Evolutionary conservation across 2,797 vertebrate genomes (phyloP).

Genomic region (Capromys pilorides): DNA sequence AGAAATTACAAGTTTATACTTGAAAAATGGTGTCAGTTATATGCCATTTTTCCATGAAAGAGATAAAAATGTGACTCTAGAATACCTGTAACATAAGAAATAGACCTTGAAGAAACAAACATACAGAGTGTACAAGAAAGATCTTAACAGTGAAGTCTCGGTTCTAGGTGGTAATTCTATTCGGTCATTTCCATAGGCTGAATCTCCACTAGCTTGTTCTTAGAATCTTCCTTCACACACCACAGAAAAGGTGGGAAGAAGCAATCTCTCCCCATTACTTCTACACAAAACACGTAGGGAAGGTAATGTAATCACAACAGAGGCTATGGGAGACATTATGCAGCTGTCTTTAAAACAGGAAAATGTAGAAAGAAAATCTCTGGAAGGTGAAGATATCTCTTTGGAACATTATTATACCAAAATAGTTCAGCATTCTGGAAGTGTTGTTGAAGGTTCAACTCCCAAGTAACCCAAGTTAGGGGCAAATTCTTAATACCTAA

Average conservation of each 20-base stretch:
- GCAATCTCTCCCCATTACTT: background rate
- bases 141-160: background rate
- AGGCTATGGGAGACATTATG: background rate
- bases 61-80: background rate
- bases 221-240: background rate
- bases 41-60: background rate
- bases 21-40: background rate
- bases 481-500: background rate
- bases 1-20: background rate
- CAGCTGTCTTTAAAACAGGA: background rate
- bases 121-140: background rate
- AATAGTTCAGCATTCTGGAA: background rate
- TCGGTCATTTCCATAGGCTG: background rate
- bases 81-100: background rate
- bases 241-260: background rate
- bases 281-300: background rate
- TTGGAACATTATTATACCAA: background rate
- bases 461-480: background rate
- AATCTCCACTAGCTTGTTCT: background rate
- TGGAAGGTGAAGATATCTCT: background rate
- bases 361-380: background rate
- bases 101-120: background rate
- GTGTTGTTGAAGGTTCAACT: background rate
- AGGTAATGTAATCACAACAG: background rate
- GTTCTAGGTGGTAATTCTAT: background rate